Evolutionary conservation across 2,888 invertebrate species (phyloP).

Genomic region (Drosophila stalkeri): DNA sequence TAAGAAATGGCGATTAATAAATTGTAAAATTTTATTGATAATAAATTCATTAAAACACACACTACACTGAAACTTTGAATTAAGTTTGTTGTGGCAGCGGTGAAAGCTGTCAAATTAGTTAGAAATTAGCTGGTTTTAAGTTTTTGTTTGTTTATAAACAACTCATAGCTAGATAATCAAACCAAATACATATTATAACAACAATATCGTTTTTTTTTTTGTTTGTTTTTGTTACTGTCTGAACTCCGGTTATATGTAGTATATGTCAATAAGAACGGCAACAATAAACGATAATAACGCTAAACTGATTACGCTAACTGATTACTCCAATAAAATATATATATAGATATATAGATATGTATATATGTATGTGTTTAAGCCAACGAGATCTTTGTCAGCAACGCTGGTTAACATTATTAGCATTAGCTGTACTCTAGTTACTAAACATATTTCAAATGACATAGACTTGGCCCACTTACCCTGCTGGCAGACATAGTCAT

Average conservation of each 20-base stretch:
- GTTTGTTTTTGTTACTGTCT: slow-evolving; percentile 66
- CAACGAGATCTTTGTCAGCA: slow-evolving; percentile 55
- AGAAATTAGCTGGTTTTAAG: slow-evolving; percentile 74
- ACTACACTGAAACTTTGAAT: slow-evolving; percentile 73
- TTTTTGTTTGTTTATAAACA: slow-evolving; percentile 60
- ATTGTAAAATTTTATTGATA: slow-evolving; percentile 45
- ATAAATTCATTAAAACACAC: slow-evolving; percentile 75
- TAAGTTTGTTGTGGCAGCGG: slow-evolving; percentile 50
- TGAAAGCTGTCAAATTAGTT: slow-evolving; percentile 68
- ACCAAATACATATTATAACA: slow-evolving; percentile 65
- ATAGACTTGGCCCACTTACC: slow-evolving; percentile 81
- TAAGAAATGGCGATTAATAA: slow-evolving; percentile 54
- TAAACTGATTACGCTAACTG: slow-evolving; percentile 61
- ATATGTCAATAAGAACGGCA: slow-evolving; percentile 55
- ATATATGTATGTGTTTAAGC: slow-evolving; percentile 26
- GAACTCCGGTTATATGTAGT: slow-evolving; percentile 62
- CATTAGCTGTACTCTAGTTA: slow-evolving; percentile 58
- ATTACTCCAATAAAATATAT: slow-evolving; percentile 50
- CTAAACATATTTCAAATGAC: slow-evolving; percentile 35
- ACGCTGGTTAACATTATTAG: slow-evolving; percentile 70
- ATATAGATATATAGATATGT: slow-evolving; percentile 20
- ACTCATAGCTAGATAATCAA: slow-evolving; percentile 69
- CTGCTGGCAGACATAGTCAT: slow-evolving; percentile 89
- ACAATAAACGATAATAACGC: slow-evolving; percentile 61
- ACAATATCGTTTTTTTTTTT: slow-evolving; percentile 40